A percentile compares a stretch with the other conserved stretches of the same genome.
These are phyloP conservation scores for Eupithecia pulchellata DNA, from an alignment of 2,888 invertebrate genomes.

Conservation along the genomic window DNA sequence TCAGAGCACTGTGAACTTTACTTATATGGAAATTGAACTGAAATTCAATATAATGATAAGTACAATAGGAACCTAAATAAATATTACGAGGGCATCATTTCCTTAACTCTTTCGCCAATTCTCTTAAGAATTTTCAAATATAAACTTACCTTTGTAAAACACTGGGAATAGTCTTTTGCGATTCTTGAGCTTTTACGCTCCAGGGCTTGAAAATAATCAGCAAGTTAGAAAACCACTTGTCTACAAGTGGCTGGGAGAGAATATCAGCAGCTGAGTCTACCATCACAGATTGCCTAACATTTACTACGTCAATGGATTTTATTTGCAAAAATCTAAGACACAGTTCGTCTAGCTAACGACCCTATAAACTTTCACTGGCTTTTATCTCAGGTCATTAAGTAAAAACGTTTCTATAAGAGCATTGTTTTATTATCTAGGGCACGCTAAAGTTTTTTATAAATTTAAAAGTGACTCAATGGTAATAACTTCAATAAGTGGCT, in stretches of 20 bases:
- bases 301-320: conserved; percentile 21
- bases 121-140: neutral
- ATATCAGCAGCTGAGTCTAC: conserved; percentile 38
- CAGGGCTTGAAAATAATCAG: conserved; percentile 28
- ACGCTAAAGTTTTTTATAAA: neutral
- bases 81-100: neutral
- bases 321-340: conserved; percentile 20
- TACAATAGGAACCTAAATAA: neutral
- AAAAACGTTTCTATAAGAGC: neutral
- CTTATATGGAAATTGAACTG: neutral
- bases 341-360: conserved; percentile 10
- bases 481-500: too few species aligned
- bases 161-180: neutral
- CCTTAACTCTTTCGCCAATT: neutral
- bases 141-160: neutral
- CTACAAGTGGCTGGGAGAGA: conserved; percentile 30
- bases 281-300: conserved; percentile 15
- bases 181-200: conserved; percentile 20
- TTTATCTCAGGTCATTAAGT: conserved; percentile 24
- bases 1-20: neutral
- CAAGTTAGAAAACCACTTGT: conserved; percentile 33
- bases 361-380: conserved; percentile 30
- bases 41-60: neutral
- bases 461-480: neutral
- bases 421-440: neutral